A percentile compares a stretch with the other conserved stretches of the same genome.
phyloP scores from a whole-genome alignment of 2,113 vertebrate genomes.

The Leptosomus discolor region DNA sequence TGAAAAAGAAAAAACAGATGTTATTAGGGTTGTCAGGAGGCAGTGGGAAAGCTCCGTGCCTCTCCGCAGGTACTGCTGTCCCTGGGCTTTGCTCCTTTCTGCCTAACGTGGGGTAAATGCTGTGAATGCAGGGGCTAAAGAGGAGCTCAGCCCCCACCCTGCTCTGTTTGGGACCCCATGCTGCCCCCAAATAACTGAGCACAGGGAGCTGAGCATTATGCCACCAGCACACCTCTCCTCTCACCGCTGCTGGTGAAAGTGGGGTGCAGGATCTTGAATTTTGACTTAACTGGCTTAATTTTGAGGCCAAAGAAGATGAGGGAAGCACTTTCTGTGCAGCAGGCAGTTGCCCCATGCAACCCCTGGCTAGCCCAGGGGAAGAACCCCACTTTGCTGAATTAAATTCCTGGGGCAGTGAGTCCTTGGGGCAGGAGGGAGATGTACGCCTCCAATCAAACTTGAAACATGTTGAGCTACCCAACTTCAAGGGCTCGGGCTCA shows the following conservation, averaged over 20 bases:
- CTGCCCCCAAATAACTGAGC: no score
- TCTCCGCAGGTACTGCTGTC: neutral
- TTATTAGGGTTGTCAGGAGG: neutral
- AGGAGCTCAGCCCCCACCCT: neutral
- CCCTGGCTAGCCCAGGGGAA: neutral
- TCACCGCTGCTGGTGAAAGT: neutral
- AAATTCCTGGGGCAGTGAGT: neutral
- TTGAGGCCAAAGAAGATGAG: neutral
- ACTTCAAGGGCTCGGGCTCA: neutral
- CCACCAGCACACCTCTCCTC: neutral
- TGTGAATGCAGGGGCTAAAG: neutral
- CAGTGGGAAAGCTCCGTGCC: neutral
- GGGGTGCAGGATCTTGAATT: neutral
- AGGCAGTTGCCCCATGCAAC: fast-evolving
- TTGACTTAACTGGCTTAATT: neutral
- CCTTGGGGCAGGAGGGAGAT: neutral
- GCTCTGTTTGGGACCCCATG: neutral
- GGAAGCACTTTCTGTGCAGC: neutral
- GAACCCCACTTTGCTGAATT: neutral
- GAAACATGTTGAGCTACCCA: neutral
- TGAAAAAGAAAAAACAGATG: slow-evolving; percentile 59
- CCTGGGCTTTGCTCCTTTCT: neutral
- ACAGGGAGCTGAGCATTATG: fast-evolving
- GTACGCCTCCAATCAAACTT: fast-evolving
- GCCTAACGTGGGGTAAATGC: neutral